Conservation (phyloP, 1,140 invertebrate species). For the Pissodes strobi region DNA sequence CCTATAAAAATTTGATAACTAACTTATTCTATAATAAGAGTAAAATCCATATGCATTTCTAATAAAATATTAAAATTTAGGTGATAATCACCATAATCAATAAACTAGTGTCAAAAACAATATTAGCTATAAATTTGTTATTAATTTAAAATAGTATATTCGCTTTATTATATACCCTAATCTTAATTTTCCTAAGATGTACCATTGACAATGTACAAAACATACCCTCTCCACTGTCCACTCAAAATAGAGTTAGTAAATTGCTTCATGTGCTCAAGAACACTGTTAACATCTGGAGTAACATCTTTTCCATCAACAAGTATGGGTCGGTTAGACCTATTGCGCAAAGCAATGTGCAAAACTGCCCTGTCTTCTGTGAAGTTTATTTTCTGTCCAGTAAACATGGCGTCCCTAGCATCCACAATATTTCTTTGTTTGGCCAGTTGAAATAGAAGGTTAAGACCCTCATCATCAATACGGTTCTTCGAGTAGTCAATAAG, state of each 20-base stretch:
- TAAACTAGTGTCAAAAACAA: neutral
- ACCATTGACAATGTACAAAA: too few relatives aligned
- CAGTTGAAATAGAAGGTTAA: conserved; percentile 78
- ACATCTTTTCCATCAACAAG: conserved; percentile 90
- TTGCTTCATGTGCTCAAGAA: conserved; percentile 92
- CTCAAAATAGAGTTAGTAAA: conserved; percentile 79
- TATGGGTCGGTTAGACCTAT: conserved; percentile 78
- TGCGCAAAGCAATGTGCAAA: conserved; percentile 91
- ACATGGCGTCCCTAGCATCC: conserved; percentile 90
- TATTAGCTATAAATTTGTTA: neutral
- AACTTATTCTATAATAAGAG: neutral
- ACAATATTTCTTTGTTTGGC: conserved; percentile 84
- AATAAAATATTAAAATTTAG: conserved; percentile 2
- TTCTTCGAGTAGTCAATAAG: conserved; percentile 98
- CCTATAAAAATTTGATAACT: conserved; percentile 54
- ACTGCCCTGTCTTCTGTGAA: conserved; percentile 95
- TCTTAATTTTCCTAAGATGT: too few relatives aligned
- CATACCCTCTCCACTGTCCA: conserved; percentile 66
- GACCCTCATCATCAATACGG: conserved; percentile 77
- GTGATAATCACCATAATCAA: neutral
- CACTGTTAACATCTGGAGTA: conserved; percentile 90
- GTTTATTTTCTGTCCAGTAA: conserved; percentile 93
- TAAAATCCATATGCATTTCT: conserved; percentile 9
- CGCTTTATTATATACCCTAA: too few relatives aligned
- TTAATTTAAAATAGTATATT: neutral